Evolutionary conservation across 1,140 invertebrate genomes (phyloP), one percentile per base, ranked within the genome.

Genomic region (Drosophila bocqueti): DNA sequence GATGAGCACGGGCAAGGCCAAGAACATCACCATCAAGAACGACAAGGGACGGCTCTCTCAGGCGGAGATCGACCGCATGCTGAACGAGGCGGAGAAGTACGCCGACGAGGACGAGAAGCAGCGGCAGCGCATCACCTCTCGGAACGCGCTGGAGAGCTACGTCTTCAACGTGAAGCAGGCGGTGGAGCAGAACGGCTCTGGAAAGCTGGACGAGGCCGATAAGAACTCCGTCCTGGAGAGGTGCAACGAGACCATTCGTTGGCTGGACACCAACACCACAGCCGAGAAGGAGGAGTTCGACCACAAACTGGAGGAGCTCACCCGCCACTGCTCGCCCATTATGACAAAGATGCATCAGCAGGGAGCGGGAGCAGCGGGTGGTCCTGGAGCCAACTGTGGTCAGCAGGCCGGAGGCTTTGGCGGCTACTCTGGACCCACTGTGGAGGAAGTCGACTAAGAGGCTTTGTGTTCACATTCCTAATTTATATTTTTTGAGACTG

Each of bases 361-460:
- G 50, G 49, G 49, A 8, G 26, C 26, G 3, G 49, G 49, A 8
- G 26, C 26, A 5, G 18, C 95, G 94, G 87, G 58, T 68, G 87
- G 79, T 63, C 62, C 68, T 59, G 81, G 95, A 71, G 68, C 86
- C 58, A 82, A 83, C 55, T 93, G 92, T 83, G 91, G 83, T 42
- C 93, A 93, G 71, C 93, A 93, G 62, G 87, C 89, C 7, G 92
- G 93, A 59, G 93, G 93, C 64, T 95, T 94, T 54, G 94, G 78
- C 11, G 71, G 60, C 15, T 71, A 75, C 49, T 79, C 85, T 34
- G 95, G 95, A 52, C 95, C 96, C 40, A 96, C 95, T 10, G 95
- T 96, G 49, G 96, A 96, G 91, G 96, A 96, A 93, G 96, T 96
- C 29, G 96, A 96, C 91, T 96, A 95, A 94, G 38, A 10, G 11